These are phyloP conservation scores for Artibeus jamaicensis DNA, from an alignment of 2,797 vertebrate species.

Conservation along the genomic window DNA sequence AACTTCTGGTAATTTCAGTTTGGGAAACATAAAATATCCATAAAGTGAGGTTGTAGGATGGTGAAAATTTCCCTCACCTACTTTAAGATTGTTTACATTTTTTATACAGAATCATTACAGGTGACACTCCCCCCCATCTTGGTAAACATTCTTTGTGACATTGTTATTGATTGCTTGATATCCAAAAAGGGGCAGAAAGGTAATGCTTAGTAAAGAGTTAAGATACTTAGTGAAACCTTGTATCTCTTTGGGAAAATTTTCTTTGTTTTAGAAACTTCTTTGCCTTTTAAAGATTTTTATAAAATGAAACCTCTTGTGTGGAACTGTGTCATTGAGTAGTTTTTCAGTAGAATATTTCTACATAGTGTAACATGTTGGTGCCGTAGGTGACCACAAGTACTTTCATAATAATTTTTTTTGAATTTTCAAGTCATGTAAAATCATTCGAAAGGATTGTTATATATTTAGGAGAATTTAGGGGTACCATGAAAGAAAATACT, in stretches of 20 bases:
- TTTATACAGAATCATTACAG: constrained; percentile 74
- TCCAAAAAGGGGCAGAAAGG: constrained; percentile 58
- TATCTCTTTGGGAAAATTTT: constrained; percentile 74
- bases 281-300: constrained; percentile 59
- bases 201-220: constrained; percentile 66
- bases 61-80: constrained; percentile 37
- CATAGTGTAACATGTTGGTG: neutral
- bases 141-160: constrained; percentile 78
- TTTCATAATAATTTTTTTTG: neutral
- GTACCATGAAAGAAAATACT: constrained; percentile 16
- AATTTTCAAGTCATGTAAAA: constrained; percentile 23
- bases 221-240: constrained; percentile 80
- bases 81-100: constrained; percentile 71
- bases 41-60: neutral
- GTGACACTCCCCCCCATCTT: constrained; percentile 58
- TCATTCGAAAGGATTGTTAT: neutral
- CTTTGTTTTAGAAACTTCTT: constrained; percentile 75
- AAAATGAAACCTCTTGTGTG: constrained; percentile 34
- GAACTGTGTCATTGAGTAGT: neutral
- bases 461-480: constrained; percentile 40
- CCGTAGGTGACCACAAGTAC: neutral
- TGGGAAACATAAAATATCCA: neutral
- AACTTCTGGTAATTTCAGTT: neutral
- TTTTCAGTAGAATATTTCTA: constrained; percentile 56
- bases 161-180: constrained; percentile 78